Evolutionary conservation across 2,797 vertebrate genomes (phyloP).

Genomic region (Protosalanx chinensis): DNA sequence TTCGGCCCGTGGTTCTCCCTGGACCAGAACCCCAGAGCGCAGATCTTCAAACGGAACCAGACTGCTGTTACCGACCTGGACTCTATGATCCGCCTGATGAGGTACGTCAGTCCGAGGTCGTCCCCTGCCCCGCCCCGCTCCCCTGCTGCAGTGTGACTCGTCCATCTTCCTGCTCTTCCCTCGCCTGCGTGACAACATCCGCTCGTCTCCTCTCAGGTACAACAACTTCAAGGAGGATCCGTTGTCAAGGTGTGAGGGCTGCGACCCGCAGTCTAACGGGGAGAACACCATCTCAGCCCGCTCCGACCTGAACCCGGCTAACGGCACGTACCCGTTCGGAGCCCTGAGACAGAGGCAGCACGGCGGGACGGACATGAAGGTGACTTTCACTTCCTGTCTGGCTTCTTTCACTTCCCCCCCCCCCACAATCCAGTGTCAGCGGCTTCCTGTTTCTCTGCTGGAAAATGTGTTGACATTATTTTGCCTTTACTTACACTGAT

Average conservation of each 20-base stretch:
- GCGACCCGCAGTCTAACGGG: constrained; percentile 77
- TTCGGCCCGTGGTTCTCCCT: constrained; percentile 91
- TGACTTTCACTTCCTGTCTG: constrained; percentile 20
- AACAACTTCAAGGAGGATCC: constrained; percentile 90
- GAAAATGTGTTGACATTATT: not conserved
- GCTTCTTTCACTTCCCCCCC: not conserved
- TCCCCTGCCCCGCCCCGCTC: too few relatives aligned
- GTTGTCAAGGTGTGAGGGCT: constrained; percentile 77
- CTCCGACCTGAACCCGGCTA: constrained; percentile 87
- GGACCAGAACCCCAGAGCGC: constrained; percentile 82
- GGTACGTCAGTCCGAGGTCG: constrained; percentile 66
- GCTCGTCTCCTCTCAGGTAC: constrained; percentile 70
- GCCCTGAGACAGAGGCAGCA: constrained; percentile 85
- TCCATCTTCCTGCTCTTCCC: not conserved
- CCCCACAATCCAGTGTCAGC: too few relatives aligned
- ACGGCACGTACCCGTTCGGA: constrained; percentile 91
- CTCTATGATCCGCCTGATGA: constrained; percentile 91
- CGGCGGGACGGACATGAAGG: constrained; percentile 93
- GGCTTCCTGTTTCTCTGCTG: not conserved
- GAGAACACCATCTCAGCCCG: constrained; percentile 91
- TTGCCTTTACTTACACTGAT: not conserved
- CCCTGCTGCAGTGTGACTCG: not conserved
- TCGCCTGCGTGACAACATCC: not conserved
- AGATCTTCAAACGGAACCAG: constrained; percentile 90
- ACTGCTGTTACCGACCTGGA: constrained; percentile 76